Evolutionary conservation across 2,113 vertebrate genomes (phyloP), one percentile per base, ranked within the genome.

Genomic region (Natator depressus): DNA sequence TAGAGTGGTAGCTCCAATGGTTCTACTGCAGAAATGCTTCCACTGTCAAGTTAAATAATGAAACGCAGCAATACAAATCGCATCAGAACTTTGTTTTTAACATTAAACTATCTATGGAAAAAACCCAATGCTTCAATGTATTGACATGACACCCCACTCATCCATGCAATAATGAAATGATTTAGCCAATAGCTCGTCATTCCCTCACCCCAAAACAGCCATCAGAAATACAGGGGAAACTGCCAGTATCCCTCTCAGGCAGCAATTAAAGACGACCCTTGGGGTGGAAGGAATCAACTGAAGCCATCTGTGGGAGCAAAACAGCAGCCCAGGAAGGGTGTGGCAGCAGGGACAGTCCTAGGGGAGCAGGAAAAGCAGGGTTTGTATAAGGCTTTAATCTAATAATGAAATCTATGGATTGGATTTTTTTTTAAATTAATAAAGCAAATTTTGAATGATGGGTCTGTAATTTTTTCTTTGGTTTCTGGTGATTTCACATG

Each of bases 1-100:
- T 46, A 81, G 86, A 80, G 20, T 88, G 8, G 29, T 38, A 90
- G 46, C 94, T 80, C n/a, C 76, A 95, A 42, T 53, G 69, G n/a
- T 12, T 97, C 87, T 62, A 47, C 65, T 54, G 80, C 42, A 92
- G 72, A 96, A n/a, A 13, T 51, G 35, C 87, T 87, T 94, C 69
- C 82, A 82, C 29, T 5, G 3, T 88, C 85, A 76, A 59, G 27
- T 80, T 80, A 94, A 57, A 91, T 86, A 62, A 92, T 83, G 80
- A 83, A 72, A 10, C 2, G 22, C 27, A n/a, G n/a, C 29, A 92
- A 89, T 4, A 38, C 24, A 20, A 76, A 24, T 46, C 75, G 93
- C 84, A 51, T 84, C 82, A 85, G 76, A 16, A 42, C 84, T 81
- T 92, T 82, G 11, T 91, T 94, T 31, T 94, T 31, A 80, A 62